Evolutionary conservation across 2,888 invertebrate genomes (phyloP).

Genomic region (Isotomurus palustris): DNA sequence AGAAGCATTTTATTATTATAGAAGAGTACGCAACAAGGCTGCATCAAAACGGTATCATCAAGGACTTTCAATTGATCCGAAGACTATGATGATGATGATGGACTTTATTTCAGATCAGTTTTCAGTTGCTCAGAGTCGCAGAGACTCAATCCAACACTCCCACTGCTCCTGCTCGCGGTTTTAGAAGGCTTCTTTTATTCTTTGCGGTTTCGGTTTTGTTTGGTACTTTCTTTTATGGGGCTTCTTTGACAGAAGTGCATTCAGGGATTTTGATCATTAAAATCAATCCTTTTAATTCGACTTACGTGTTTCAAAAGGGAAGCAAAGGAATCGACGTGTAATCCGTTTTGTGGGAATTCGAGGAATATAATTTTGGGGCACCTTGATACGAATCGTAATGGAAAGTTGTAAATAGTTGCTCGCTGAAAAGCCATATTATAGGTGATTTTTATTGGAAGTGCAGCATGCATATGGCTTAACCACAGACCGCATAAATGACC

Average conservation of each 20-base stretch:
- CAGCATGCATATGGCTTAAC: no score
- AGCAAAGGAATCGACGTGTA: no score
- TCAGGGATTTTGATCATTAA: no score
- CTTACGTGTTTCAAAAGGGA: no score
- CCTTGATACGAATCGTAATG: slow-evolving; percentile 1
- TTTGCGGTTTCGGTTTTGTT: slow-evolving; percentile 7
- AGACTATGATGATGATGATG: slow-evolving; percentile 1
- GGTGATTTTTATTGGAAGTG: no score
- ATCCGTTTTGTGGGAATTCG: background rate
- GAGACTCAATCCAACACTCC: background rate
- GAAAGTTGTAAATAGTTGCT: no score
- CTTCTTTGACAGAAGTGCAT: background rate
- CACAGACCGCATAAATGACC: no score
- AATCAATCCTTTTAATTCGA: no score
- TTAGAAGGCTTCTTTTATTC: background rate
- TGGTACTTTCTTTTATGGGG: no score
- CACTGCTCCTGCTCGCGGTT: no score
- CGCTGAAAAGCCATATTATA: no score
- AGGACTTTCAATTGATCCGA: background rate
- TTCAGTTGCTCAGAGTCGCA: background rate
- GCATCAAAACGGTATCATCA: no score
- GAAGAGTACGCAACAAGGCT: background rate
- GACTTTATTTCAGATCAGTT: background rate
- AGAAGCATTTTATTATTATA: background rate
- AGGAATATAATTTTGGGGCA: background rate